Evolutionary conservation across 2,113 vertebrate genomes (phyloP), one percentile per base, ranked within the genome.

Genomic region (Epinephelus lanceolatus): DNA sequence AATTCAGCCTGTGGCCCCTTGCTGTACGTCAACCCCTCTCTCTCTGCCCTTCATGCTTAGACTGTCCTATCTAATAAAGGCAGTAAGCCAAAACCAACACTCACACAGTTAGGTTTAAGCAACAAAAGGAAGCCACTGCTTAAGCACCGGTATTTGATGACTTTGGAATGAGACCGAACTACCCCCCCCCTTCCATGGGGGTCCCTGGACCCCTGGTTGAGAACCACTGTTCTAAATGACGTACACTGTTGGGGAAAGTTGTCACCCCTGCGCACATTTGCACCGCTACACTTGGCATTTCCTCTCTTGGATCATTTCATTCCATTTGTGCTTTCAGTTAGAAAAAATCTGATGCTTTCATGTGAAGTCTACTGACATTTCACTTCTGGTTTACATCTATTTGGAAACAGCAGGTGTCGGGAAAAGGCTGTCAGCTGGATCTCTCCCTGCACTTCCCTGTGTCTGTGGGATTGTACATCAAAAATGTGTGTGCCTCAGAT

Each of bases 271-370:
- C 21, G 51, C 27, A 23, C 19, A 51, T 73, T 70, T 56, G 59
- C 6, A 21, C 3, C 1, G 0, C 25, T 57, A 8, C 66, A 17
- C 52, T 49, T 37, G 61, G 51, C 62, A 74, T 77, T 83, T 83
- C 45, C 56, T 56, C 13, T 68, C 72, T 69, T 37, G 3, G 45
- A 75, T 42, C 75, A 55, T 80, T 92, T 78, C 14, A 6, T 55
- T 89, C 75, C 57, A 71, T 88, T 37, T 70, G 14, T 56, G 53
- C 72, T 72, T 71, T 82, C 60, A 85, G 69, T 85, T 62, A 76
- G 73, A 86, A 75, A 81, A 67, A 5, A 19, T 61, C 40, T 40
- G 30, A 71, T 3, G 59, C 57, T 66, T 72, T 85, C 59, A 30
- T 33, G 71, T 80, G 21, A 68, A 14, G 71, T 80, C 60, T 37